Percentiles rank a stretch among this genome's conserved stretches.
phyloP scores from a whole-genome alignment of 2,113 vertebrate genomes.

The Chrysochloris asiatica region DNA sequence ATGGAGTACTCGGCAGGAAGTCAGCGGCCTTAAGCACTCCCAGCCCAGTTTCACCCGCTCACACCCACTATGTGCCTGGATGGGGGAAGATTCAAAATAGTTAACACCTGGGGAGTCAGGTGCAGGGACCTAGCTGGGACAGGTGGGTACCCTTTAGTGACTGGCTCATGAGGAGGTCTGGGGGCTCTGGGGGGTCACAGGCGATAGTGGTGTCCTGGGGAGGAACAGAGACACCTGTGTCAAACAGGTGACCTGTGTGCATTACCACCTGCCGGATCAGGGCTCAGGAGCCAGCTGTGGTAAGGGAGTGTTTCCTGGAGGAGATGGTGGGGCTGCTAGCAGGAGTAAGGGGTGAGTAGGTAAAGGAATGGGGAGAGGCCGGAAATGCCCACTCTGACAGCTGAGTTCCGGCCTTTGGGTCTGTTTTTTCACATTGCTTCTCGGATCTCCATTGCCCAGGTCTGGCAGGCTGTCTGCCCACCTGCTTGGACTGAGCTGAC shows the following conservation, averaged over 20 bases:
- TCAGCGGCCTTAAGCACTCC: not conserved
- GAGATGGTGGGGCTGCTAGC: not conserved
- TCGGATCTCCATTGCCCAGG: not conserved
- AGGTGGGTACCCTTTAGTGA: too few relatives aligned
- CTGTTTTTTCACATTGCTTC: not conserved
- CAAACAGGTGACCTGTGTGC: not conserved
- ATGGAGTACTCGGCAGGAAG: too few relatives aligned
- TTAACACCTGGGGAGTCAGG: not conserved
- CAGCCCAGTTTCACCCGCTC: not conserved
- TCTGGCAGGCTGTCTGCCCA: not conserved
- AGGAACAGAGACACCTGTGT: not conserved
- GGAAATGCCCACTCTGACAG: not conserved
- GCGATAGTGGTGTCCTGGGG: too few relatives aligned
- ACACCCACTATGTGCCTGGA: not conserved
- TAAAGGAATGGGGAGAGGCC: not conserved
- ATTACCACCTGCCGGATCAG: not conserved
- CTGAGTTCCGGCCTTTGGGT: not conserved
- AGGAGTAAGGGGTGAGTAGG: not conserved
- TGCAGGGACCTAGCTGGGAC: too few relatives aligned
- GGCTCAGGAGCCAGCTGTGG: not conserved
- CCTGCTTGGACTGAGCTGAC: not conserved
- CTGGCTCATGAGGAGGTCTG: not conserved
- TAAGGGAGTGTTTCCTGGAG: not conserved
- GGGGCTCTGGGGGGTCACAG: not conserved
- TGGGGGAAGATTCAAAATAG: not conserved